Percentiles rank a stretch among this genome's conserved stretches.
Evolutionary conservation across 2,888 invertebrate species (phyloP).

Genomic region (Callosobruchus maculatus): DNA sequence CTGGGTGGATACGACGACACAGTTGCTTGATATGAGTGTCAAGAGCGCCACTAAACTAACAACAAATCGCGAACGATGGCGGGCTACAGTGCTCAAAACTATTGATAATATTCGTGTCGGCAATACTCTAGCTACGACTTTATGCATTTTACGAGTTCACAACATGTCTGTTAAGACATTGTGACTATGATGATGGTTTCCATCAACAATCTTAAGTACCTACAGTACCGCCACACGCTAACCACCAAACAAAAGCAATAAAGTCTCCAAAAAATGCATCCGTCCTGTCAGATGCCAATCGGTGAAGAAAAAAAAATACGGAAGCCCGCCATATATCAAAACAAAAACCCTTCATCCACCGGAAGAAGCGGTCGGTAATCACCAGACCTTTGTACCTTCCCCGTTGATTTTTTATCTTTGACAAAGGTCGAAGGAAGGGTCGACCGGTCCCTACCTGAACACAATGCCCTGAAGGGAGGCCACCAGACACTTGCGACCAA

Average conservation of each 20-base stretch:
- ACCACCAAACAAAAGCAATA: neutral
- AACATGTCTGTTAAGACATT: no score
- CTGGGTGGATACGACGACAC: no score
- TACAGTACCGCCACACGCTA: no score
- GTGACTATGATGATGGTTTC: no score
- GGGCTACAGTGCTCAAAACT: no score
- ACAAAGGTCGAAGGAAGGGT: constrained; percentile 4
- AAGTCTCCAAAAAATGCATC: neutral
- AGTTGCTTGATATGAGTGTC: no score
- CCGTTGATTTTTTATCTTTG: constrained; percentile 24
- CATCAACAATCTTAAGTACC: no score
- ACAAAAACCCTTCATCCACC: constrained; percentile 9
- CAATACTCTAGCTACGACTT: no score
- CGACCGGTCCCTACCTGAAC: constrained; percentile 16
- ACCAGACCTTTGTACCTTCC: constrained; percentile 15
- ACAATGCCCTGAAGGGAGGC: constrained; percentile 11
- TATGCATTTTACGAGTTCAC: no score
- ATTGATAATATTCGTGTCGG: no score
- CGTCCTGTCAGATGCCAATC: neutral
- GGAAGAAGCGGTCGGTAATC: constrained; percentile 13
- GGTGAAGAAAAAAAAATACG: neutral
- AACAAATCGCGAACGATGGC: no score
- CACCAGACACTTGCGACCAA: constrained; percentile 21
- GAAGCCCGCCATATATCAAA: constrained; percentile 6
- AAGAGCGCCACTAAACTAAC: no score